Evolutionary conservation across 2,888 invertebrate species (phyloP).

Genomic region (Melipona bicolor): DNA sequence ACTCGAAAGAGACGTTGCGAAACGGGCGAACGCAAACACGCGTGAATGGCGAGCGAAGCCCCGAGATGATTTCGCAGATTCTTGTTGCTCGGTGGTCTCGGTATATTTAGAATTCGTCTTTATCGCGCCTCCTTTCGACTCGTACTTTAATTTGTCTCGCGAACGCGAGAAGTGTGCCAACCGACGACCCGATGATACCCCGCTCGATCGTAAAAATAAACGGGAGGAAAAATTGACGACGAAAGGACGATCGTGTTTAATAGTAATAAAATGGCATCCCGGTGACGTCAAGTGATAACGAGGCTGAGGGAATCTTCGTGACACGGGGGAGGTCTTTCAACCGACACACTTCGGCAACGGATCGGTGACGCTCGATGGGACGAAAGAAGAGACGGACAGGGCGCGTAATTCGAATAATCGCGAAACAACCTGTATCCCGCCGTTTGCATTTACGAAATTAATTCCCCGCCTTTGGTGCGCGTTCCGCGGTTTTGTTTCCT

Average conservation of each 20-base stretch:
- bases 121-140: constrained; percentile 24
- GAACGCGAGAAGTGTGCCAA: constrained; percentile 45
- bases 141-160: constrained; percentile 25
- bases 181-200: constrained; percentile 7
- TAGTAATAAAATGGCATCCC: constrained; percentile 50
- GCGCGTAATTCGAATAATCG: constrained; percentile 13
- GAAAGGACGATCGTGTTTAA: constrained; percentile 41
- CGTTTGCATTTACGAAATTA: constrained; percentile 60
- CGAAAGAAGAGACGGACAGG: no score
- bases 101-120: constrained; percentile 43
- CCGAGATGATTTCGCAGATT: neutral
- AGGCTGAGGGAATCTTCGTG: constrained; percentile 33
- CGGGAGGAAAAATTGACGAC: constrained; percentile 13
- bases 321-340: constrained; percentile 43
- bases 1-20: neutral
- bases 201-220: constrained; percentile 54
- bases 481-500: constrained; percentile 43
- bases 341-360: constrained; percentile 35
- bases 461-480: constrained; percentile 30
- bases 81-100: neutral
- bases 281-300: constrained; percentile 54
- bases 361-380: neutral
- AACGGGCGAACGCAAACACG: neutral
- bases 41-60: neutral
- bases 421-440: constrained; percentile 6